These are phyloP conservation scores for Polyodon spathula DNA, from an alignment of 2,113 vertebrate genomes.

Conservation along the genomic window DNA sequence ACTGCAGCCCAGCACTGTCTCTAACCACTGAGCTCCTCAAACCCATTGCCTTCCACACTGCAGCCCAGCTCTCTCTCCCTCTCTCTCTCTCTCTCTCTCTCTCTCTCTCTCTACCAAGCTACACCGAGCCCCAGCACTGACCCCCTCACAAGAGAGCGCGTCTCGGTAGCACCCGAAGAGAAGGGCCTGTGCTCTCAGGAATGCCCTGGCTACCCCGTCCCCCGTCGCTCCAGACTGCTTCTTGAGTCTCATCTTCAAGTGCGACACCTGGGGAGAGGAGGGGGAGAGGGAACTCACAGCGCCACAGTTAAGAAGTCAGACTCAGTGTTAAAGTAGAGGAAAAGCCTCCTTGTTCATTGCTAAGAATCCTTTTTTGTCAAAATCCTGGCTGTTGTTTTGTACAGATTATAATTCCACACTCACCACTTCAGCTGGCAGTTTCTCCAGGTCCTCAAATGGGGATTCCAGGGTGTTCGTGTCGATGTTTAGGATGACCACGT, in stretches of 20 bases:
- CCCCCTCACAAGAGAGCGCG: conserved; percentile 48
- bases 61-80: too few species aligned
- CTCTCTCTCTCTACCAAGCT: too few species aligned
- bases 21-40: too few species aligned
- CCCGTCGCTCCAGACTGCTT: conserved; percentile 64
- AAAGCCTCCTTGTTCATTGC: too few species aligned
- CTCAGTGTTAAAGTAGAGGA: too few species aligned
- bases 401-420: too few species aligned
- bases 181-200: conserved; percentile 71
- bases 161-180: conserved; percentile 79
- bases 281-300: neutral
- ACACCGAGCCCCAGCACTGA: conserved; percentile 20
- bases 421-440: conserved; percentile 74
- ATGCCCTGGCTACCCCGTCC: conserved; percentile 69
- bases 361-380: too few species aligned
- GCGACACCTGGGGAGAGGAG: conserved; percentile 49
- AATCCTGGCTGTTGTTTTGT: too few species aligned
- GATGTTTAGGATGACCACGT: conserved; percentile 78
- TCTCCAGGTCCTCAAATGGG: conserved; percentile 68
- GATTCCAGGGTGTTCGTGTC: conserved; percentile 76
- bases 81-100: too few species aligned
- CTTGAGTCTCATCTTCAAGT: conserved; percentile 65
- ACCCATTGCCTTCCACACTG: too few species aligned
- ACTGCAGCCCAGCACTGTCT: too few species aligned
- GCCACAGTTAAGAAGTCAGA: too few species aligned